A percentile compares a stretch with the other conserved stretches of the same genome.
These are phyloP conservation scores for Callimorpha dominula DNA, from an alignment of 2,888 invertebrate species.

Conservation along the genomic window DNA sequence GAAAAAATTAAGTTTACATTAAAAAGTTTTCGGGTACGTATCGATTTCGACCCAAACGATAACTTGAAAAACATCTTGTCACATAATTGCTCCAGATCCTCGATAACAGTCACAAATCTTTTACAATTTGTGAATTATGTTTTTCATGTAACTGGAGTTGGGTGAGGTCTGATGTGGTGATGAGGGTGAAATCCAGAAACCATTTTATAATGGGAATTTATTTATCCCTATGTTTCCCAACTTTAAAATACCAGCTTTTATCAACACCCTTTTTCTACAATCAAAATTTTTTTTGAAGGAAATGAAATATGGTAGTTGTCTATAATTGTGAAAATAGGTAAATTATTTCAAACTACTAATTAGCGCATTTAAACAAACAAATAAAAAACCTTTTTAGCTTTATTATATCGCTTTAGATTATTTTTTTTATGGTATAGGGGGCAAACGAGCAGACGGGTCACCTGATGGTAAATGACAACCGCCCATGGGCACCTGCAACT, in stretches of 20 bases:
- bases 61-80: constrained; percentile 47
- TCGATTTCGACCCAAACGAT: constrained; percentile 29
- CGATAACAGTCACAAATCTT: constrained; percentile 40
- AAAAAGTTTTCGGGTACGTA: constrained; percentile 26
- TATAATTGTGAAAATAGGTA: neutral
- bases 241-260: neutral
- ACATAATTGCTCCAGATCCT: constrained; percentile 44
- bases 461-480: too few relatives aligned
- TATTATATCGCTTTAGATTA: too few relatives aligned
- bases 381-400: too few relatives aligned
- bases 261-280: neutral
- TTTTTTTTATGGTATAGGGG: too few relatives aligned
- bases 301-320: too few relatives aligned
- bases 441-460: too few relatives aligned
- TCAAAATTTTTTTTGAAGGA: neutral
- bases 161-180: constrained; percentile 3
- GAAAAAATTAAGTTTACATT: constrained; percentile 20
- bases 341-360: neutral
- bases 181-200: constrained; percentile 13
- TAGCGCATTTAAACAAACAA: too few relatives aligned
- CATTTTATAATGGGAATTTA: constrained; percentile 8
- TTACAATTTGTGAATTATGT: constrained; percentile 34
- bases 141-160: constrained; percentile 22
- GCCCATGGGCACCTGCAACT: too few relatives aligned
- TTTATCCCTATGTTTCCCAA: neutral